phyloP scores from a whole-genome alignment of 2,888 invertebrate species.

The Matsumyia berberina region DNA sequence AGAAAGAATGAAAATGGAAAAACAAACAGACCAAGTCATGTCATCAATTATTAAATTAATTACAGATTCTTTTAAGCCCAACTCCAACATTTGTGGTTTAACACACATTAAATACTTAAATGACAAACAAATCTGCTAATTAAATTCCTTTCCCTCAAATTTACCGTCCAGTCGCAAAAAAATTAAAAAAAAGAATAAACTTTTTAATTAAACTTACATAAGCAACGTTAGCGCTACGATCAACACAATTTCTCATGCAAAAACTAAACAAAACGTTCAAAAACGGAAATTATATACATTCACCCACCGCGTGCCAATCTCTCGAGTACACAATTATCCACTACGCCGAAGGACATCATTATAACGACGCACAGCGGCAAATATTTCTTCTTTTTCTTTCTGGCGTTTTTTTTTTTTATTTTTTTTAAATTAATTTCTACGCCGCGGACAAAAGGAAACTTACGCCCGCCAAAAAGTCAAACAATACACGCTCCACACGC shows the following conservation, averaged over 20 bases:
- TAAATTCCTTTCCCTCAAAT: conserved; percentile 32
- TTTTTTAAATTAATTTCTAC: conserved; percentile 66
- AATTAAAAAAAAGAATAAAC: conserved; percentile 3
- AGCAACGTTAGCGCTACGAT: conserved; percentile 26
- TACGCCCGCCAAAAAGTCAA: conserved; percentile 46
- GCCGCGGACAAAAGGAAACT: conserved; percentile 21
- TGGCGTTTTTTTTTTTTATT: too few relatives aligned
- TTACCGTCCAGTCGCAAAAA: background rate
- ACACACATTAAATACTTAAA: conserved; percentile 46
- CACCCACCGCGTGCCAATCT: conserved; percentile 1
- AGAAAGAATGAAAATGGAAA: too few relatives aligned
- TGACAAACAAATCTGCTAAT: conserved; percentile 49
- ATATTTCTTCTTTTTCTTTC: conserved; percentile 4
- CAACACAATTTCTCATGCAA: conserved; percentile 52
- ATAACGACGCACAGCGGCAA: conserved; percentile 39
- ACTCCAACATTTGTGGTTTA: conserved; percentile 4
- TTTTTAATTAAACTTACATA: conserved; percentile 59
- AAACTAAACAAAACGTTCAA: conserved; percentile 60
- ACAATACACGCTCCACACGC: conserved; percentile 28
- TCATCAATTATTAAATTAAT: conserved; percentile 28
- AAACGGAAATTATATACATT: conserved; percentile 54
- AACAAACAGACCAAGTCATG: background rate
- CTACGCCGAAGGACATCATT: conserved; percentile 60
- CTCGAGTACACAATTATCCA: conserved; percentile 49
- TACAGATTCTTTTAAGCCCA: conserved; percentile 1